Evolutionary conservation across 1,140 invertebrate genomes (phyloP).

Genomic region (Arion vulgaris): DNA sequence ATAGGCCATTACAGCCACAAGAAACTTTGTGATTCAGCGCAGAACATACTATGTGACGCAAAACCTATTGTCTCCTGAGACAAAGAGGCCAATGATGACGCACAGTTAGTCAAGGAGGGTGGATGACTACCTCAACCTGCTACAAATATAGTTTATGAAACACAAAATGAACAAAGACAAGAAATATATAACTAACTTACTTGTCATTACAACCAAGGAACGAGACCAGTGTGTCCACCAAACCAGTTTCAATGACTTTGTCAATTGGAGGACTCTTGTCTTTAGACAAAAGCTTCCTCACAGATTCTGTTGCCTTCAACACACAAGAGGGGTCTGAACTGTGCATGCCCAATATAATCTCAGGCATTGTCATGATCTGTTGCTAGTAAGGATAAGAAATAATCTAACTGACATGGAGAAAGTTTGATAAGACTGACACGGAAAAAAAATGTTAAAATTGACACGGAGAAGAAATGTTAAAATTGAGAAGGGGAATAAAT

Average conservation of each 20-base stretch:
- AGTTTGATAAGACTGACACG: no score
- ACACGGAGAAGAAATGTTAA: background rate
- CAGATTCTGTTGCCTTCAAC: conserved; percentile 65
- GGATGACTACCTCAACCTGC: no score
- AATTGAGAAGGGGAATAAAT: background rate
- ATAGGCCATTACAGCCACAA: no score
- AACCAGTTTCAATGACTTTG: conserved; percentile 91
- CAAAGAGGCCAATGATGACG: no score
- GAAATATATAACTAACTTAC: conserved; percentile 53
- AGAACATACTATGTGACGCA: no score
- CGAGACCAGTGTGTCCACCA: conserved; percentile 92
- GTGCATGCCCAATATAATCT: conserved; percentile 65
- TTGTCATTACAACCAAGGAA: conserved; percentile 87
- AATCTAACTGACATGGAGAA: background rate
- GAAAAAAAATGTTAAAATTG: no score
- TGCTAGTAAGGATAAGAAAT: background rate
- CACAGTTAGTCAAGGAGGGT: no score
- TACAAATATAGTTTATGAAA: no score
- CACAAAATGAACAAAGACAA: no score
- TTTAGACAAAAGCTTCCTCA: conserved; percentile 93
- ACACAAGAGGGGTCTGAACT: conserved; percentile 53
- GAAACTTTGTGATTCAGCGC: no score
- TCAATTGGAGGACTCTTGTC: conserved; percentile 98
- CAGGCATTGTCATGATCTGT: conserved; percentile 51
- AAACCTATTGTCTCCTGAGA: no score